These are phyloP conservation scores for Diorhabda sublineata DNA, from an alignment of 1,140 invertebrate genomes.

Conservation along the genomic window DNA sequence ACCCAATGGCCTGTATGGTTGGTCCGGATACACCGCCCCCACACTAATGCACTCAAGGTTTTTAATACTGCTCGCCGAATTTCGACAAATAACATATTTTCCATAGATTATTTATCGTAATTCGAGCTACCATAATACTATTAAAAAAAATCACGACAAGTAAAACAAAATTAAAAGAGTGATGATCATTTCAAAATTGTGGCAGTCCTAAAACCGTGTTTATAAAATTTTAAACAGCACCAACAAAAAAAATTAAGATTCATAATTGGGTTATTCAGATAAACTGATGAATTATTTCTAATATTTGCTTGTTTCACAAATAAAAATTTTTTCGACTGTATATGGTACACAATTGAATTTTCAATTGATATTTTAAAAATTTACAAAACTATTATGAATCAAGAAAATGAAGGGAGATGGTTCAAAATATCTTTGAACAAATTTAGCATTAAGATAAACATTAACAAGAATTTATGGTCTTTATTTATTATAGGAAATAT, in stretches of 20 bases:
- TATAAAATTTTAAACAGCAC: constrained; percentile 3
- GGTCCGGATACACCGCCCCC: constrained; percentile 44
- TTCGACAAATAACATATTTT: constrained; percentile 21
- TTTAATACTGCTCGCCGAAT: constrained; percentile 22
- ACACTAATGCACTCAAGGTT: constrained; percentile 47
- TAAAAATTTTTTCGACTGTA: too few species aligned
- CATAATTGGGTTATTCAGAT: too few species aligned
- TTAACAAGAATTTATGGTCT: too few species aligned
- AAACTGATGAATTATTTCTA: too few species aligned
- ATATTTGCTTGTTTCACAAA: too few species aligned
- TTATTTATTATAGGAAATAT: too few species aligned
- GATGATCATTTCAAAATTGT: constrained; percentile 2
- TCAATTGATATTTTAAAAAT: too few species aligned
- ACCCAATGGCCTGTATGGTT: constrained; percentile 41
- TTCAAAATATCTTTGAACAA: too few species aligned
- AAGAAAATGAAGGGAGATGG: too few species aligned
- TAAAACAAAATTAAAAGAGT: neutral
- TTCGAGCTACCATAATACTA: constrained; percentile 1
- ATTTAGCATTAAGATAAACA: too few species aligned
- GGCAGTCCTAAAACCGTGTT: constrained; percentile 3
- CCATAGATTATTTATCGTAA: neutral
- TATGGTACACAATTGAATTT: too few species aligned
- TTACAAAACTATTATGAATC: too few species aligned
- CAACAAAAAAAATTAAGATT: constrained; percentile 3
- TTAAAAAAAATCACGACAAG: neutral